These are phyloP conservation scores for Erpetoichthys calabaricus DNA, from an alignment of 2,797 vertebrate genomes.

Conservation along the genomic window DNA sequence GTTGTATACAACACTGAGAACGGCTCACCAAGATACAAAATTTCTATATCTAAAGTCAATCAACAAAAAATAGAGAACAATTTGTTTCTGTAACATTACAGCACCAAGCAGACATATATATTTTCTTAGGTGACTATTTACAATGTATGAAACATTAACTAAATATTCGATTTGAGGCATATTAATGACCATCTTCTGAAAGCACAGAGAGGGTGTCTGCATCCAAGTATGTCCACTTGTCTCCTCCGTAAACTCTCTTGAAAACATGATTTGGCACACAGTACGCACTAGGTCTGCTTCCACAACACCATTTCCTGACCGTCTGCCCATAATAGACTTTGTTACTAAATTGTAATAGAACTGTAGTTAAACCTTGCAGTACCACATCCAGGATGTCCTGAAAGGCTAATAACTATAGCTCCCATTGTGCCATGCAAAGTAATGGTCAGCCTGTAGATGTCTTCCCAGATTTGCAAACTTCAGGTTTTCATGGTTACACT, in stretches of 20 bases:
- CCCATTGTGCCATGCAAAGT: too few species aligned
- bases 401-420: too few species aligned
- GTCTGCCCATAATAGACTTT: too few species aligned
- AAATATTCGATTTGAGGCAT: neutral
- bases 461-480: too few species aligned
- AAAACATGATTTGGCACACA: too few species aligned
- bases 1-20: slow-evolving; percentile 19
- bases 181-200: neutral
- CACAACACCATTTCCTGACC: too few species aligned
- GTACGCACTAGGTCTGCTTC: neutral
- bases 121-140: slow-evolving; percentile 10
- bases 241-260: too few species aligned
- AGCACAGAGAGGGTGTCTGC: neutral
- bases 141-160: slow-evolving; percentile 5
- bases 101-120: slow-evolving; percentile 16
- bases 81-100: slow-evolving; percentile 17
- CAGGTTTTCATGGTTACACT: too few species aligned
- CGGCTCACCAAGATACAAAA: slow-evolving; percentile 18
- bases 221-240: neutral
- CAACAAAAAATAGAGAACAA: slow-evolving; percentile 18
- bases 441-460: too few species aligned
- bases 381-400: too few species aligned
- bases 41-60: slow-evolving; percentile 16
- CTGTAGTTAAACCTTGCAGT: slow-evolving; percentile 8
- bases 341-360: too few species aligned